Conservation (phyloP, 2,113 vertebrate genomes). For the Oriolus oriolus region DNA sequence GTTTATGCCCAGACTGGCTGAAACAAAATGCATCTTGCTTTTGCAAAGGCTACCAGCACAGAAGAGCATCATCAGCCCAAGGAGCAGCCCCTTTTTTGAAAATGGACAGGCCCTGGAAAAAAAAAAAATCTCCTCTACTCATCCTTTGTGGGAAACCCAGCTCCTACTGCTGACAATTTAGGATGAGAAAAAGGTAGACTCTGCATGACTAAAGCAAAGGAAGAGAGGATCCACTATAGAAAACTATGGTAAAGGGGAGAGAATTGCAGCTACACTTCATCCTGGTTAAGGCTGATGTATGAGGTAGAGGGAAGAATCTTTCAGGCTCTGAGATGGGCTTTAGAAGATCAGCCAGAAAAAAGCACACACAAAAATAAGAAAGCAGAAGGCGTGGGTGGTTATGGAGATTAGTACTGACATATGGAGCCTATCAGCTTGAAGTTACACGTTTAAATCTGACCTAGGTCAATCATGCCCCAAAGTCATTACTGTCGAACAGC, state of each 20-base stretch:
- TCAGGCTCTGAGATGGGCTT: neutral
- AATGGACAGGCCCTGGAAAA: neutral
- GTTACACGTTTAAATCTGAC: conserved; percentile 36
- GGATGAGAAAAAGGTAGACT: neutral
- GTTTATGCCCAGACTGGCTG: neutral
- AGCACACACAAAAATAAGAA: conserved; percentile 8
- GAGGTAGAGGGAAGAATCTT: neutral
- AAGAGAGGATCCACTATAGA: neutral
- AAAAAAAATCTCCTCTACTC: neutral
- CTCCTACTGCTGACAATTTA: neutral
- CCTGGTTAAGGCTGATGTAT: neutral
- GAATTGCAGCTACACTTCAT: neutral
- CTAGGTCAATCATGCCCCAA: conserved; percentile 43
- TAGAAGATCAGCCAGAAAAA: conserved; percentile 33
- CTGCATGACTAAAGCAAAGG: neutral
- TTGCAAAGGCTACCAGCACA: neutral
- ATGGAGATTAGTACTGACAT: conserved; percentile 38
- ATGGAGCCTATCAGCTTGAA: conserved; percentile 54
- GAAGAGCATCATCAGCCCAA: neutral
- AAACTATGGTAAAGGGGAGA: neutral
- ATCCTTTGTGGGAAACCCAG: neutral
- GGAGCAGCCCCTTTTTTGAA: neutral
- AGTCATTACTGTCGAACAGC: conserved; percentile 27
- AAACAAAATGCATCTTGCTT: neutral
- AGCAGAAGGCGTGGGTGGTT: conserved; percentile 46